Conservation (phyloP, 2,113 vertebrate species). For the Rhipidura dahli region DNA sequence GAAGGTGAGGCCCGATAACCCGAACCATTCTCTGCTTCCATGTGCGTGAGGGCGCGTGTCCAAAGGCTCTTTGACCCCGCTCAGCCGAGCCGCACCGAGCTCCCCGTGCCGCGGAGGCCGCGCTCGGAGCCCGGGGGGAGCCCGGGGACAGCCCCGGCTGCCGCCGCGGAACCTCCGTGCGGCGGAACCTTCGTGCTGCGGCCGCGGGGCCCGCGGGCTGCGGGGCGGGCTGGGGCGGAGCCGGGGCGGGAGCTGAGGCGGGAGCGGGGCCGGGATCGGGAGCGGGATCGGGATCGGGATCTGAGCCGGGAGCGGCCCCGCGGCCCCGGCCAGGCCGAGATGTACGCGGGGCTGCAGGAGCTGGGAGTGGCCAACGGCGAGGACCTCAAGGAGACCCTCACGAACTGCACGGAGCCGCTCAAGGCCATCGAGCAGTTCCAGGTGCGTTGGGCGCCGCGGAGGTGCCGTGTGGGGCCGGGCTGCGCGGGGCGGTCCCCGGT, state of each 20-base stretch:
- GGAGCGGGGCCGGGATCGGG: rapidly evolving
- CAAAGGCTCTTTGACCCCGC: background rate
- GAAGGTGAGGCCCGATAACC: too few relatives aligned
- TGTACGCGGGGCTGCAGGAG: constrained; percentile 93
- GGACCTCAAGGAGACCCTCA: constrained; percentile 95
- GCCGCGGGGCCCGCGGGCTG: background rate
- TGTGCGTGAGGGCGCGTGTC: background rate
- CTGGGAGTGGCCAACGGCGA: constrained; percentile 95
- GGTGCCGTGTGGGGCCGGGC: background rate
- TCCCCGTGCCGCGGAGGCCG: background rate
- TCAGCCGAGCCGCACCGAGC: background rate
- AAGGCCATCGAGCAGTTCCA: constrained; percentile 99
- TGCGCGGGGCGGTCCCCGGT: background rate
- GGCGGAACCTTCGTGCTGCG: background rate
- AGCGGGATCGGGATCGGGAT: rapidly evolving
- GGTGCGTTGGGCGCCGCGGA: constrained; percentile 61
- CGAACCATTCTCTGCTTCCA: background rate
- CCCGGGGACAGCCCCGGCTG: rapidly evolving
- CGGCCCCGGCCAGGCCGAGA: constrained; percentile 12
- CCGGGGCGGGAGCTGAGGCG: background rate
- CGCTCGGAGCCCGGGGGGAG: background rate
- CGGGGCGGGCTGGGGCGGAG: background rate
- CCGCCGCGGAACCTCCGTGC: background rate
- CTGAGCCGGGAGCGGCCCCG: background rate
- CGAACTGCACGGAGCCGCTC: constrained; percentile 96